Evolutionary conservation across 1,140 invertebrate species (phyloP).

Genomic region (Neodiprion virginianus): DNA sequence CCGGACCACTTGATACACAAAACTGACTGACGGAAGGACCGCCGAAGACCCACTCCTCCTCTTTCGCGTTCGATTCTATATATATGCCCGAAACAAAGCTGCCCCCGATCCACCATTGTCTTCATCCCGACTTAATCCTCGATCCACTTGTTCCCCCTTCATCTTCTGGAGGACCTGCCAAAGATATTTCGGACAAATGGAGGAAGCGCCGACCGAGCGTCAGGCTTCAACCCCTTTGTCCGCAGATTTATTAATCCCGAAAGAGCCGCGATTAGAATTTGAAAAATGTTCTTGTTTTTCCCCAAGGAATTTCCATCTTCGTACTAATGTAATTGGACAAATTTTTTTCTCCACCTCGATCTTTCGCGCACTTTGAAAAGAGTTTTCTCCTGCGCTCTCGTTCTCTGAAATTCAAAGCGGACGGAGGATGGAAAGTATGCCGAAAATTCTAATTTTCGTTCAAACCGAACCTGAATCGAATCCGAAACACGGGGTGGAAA

Average conservation of each 20-base stretch:
- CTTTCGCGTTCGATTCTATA: constrained; percentile 3
- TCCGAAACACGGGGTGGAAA: constrained; percentile 19
- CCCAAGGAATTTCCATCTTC: no score
- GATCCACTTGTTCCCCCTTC: neutral
- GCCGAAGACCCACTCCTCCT: constrained; percentile 16
- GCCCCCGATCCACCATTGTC: neutral
- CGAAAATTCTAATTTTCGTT: no score
- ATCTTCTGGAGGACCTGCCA: neutral
- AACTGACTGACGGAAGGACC: constrained; percentile 49
- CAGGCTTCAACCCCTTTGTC: neutral
- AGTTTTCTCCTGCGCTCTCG: no score
- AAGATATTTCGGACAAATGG: constrained; percentile 5
- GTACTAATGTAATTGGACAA: no score
- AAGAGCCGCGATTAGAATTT: no score
- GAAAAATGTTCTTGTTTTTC: no score
- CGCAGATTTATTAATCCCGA: neutral
- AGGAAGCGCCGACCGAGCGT: neutral
- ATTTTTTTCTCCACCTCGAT: no score
- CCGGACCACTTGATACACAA: constrained; percentile 51
- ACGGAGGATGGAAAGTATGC: no score
- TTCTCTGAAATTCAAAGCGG: no score
- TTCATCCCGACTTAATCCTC: neutral
- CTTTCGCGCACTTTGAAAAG: no score
- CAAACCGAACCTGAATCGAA: constrained; percentile 36
- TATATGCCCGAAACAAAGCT: constrained; percentile 4